Evolutionary conservation across 2,113 vertebrate genomes (phyloP), one percentile per base, ranked within the genome.

Genomic region (Ochotona curzoniae): DNA sequence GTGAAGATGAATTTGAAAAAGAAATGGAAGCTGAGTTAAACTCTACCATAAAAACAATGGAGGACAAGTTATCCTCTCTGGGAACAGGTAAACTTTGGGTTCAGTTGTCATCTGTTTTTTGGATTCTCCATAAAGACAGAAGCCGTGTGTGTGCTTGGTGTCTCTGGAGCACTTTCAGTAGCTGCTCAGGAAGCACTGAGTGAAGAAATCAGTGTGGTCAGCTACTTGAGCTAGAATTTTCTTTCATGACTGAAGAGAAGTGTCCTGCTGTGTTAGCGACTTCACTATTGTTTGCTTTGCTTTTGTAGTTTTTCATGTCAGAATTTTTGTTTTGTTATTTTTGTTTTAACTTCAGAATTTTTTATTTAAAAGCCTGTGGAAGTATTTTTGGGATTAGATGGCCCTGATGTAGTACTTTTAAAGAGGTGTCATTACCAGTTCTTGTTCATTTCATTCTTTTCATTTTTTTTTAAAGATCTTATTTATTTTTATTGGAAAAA

Each of bases 11-110:
- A 92, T 99, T 99, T 96, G 99, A 99, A 85, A 99, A 99, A 95
- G 99, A 99, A 98, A 99, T 99, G 99, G 99, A 99, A 96, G 99
- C 98, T 0, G 99, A 99, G 93, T 98, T 99, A 54, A 98, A 98
- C 97, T 98, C 97, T 90, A 99, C 99, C 79, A 98, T 99, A 95
- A 99, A 97, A 97, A 98, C 98, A 69, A 98, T 99, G 97, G 98
- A 99, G 97, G 97, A 98, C 85, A 98, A 97, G 83, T 99, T 99
- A 98, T 98, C 93, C 0, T 97, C 97, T 0, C 67, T 97, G 0
- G 91, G 97, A 90, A 85, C 94, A 96, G 98, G 98, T 98, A 96
- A 94, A 81, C 83, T 21, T 80, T 89, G 67, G 25, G 0, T 70
- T 90, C 60, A 35, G 51, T 32, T 92, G 44, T 81, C 26, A 30